phyloP scores from a whole-genome alignment of 2,113 vertebrate genomes.

The Rhinichthys klamathensis region DNA sequence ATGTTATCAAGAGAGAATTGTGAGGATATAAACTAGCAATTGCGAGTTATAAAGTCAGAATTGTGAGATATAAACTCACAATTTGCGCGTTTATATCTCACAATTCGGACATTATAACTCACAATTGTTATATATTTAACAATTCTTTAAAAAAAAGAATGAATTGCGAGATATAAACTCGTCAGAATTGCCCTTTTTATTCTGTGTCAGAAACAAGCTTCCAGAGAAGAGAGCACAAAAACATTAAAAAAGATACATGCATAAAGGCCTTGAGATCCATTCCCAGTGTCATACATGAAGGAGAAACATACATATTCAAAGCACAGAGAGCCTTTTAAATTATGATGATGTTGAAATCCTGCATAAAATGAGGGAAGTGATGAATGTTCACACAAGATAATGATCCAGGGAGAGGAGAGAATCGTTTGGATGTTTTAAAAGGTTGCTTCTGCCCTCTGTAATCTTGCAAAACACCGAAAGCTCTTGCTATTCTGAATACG shows the following conservation, averaged over 20 bases:
- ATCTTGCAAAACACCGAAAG: conserved; percentile 30
- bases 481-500: neutral
- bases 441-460: conserved; percentile 18
- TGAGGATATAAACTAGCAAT: no score
- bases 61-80: no score
- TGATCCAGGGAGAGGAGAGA: conserved; percentile 44
- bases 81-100: no score
- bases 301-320: conserved; percentile 40
- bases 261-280: conserved; percentile 1
- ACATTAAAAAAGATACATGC: conserved; percentile 16
- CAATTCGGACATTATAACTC: no score
- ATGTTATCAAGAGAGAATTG: no score
- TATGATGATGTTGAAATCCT: conserved; percentile 43
- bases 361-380: conserved; percentile 45
- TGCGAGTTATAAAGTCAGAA: no score
- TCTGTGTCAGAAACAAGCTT: no score
- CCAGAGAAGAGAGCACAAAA: neutral
- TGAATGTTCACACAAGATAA: conserved; percentile 49
- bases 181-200: no score
- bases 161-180: no score
- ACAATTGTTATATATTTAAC: no score
- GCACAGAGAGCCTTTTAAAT: conserved; percentile 40
- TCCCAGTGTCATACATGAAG: conserved; percentile 16
- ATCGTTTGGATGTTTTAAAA: conserved; percentile 17
- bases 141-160: no score